Evolutionary conservation across 2,797 vertebrate species (phyloP).

Genomic region (Ceryle rudis): DNA sequence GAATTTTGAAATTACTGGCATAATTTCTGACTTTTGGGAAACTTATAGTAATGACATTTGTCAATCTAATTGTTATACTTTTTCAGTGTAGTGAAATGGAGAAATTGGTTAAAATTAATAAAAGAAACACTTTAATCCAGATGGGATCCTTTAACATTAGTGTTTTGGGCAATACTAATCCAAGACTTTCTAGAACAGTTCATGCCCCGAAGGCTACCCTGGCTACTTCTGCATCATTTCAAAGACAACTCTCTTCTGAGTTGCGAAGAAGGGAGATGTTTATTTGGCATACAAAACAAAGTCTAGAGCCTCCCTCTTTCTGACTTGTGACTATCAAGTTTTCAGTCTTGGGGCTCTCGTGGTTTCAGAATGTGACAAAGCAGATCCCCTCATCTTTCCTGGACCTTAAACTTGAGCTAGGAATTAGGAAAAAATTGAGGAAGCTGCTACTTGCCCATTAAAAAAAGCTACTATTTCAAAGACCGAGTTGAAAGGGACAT

Average conservation of each 20-base stretch:
- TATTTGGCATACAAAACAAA: not conserved
- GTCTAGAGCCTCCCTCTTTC: not conserved
- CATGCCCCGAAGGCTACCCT: not conserved
- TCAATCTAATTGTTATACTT: not conserved
- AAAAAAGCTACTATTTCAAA: not conserved
- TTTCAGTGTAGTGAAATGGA: not conserved
- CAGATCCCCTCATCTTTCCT: not conserved
- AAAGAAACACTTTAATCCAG: not conserved
- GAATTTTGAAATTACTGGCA: not conserved
- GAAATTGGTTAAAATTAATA: not conserved
- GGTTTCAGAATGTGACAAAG: not conserved
- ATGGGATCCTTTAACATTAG: not conserved
- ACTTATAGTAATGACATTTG: not conserved
- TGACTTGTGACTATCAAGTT: not conserved
- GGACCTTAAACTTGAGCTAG: not conserved
- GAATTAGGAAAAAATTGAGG: not conserved
- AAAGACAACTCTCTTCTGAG: not conserved
- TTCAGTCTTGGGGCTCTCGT: not conserved
- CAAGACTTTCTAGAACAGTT: not conserved
- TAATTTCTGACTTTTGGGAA: not conserved
- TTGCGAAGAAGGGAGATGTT: not conserved
- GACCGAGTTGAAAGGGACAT: not conserved
- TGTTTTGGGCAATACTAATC: not conserved
- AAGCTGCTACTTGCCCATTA: not conserved
- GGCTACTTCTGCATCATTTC: not conserved